Conservation (phyloP, 2,113 vertebrate genomes). For the Vimba vimba region DNA sequence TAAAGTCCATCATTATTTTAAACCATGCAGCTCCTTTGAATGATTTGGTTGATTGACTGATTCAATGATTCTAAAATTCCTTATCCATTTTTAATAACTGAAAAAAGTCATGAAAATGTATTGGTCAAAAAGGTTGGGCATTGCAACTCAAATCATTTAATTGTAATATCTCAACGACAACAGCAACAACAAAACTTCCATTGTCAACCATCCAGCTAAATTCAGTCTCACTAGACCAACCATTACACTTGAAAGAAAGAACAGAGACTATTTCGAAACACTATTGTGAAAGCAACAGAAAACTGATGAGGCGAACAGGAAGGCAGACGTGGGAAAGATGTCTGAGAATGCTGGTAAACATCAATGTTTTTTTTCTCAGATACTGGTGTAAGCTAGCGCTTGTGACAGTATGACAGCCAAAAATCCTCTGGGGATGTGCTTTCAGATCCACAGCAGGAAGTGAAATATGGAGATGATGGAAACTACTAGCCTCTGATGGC, state of each 20-base stretch:
- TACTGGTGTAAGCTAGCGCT: slow-evolving; percentile 59
- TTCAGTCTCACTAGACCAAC: background rate
- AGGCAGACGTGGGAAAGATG: slow-evolving; percentile 19
- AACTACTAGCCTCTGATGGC: slow-evolving; percentile 43
- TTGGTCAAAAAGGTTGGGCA: background rate
- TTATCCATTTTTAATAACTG: too few relatives aligned
- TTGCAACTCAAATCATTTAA: background rate
- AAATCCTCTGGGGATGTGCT: slow-evolving; percentile 64
- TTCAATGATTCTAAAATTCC: too few relatives aligned
- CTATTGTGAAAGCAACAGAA: slow-evolving; percentile 18
- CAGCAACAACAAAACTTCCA: background rate
- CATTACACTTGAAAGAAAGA: background rate
- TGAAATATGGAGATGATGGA: slow-evolving; percentile 67
- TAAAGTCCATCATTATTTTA: too few relatives aligned
- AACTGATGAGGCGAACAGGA: slow-evolving; percentile 52
- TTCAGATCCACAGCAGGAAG: slow-evolving; percentile 65
- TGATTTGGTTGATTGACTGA: too few relatives aligned
- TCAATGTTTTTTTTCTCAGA: slow-evolving; percentile 67
- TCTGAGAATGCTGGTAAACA: slow-evolving; percentile 65
- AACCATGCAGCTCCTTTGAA: too few relatives aligned
- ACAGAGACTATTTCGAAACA: slow-evolving; percentile 49
- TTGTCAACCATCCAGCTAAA: slow-evolving; percentile 49
- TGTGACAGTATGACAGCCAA: slow-evolving; percentile 69
- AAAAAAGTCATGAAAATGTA: background rate
- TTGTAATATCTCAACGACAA: background rate